Evolutionary conservation across 2,888 invertebrate species (phyloP), one percentile per base, ranked within the genome.

Genomic region (Himalopsyche japonica): DNA sequence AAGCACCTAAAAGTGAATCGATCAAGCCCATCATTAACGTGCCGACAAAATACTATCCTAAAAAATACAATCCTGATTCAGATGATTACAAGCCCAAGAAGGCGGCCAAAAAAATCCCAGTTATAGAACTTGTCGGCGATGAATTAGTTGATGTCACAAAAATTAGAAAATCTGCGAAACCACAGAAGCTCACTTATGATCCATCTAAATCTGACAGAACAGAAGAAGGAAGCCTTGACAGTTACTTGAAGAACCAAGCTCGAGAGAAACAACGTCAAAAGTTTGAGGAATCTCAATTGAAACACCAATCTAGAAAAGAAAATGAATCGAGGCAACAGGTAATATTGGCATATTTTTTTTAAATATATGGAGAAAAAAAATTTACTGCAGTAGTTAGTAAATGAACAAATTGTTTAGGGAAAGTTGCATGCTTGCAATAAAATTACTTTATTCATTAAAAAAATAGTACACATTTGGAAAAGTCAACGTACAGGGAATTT

Each of bases 31-130:
- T 89, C 57, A 90, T 92, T 87, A 89, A 89, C 30, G 12, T 70
- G 30, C 93, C 94, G 3, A 94, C 93, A 27, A 92, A 92, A 84
- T 88, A 91, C 32, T 94, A 93, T 87, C 94, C 94, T 0, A 94
- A 94, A 88, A 94, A 94, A 88, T 94, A 91, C 88, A 89, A 90
- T 85, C 90, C 91, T 78, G 91, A 91, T 30, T 91, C 93, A 82
- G 92, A 92, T 85, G 88, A 88, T 30, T 90, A 70, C 24, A 86
- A 89, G 57, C 87, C 87, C 15, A 89, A 88, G 85, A 88, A 91
- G 89, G 88, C 89, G 91, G 20, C 93, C 92, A 84, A 91, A 90
- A 88, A 80, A 92, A 91, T 92, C 87, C 91, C 91, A 30, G 88
- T 90, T 47, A 88, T 89, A 88, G 87, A 92, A 89, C 89, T 80